Conservation (phyloP, 2,113 vertebrate genomes). For the Murina feae region DNA sequence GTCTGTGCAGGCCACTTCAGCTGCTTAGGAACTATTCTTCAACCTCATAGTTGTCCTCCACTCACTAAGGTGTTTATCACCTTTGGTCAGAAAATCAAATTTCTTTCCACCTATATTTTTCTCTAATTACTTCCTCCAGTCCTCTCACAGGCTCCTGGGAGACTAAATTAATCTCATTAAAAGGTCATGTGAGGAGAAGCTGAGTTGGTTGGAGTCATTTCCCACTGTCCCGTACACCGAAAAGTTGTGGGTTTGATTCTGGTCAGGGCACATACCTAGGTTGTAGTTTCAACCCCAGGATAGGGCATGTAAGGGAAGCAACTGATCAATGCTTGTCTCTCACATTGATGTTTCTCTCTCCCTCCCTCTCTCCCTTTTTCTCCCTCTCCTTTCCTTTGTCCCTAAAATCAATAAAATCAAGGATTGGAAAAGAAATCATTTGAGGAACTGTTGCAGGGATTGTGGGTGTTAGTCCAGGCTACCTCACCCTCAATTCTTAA, state of each 20-base stretch:
- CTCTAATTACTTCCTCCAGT: constrained; percentile 19
- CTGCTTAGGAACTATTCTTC: constrained; percentile 17
- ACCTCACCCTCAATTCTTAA: neutral
- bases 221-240: neutral
- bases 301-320: neutral
- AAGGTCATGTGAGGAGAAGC: neutral
- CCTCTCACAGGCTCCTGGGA: neutral
- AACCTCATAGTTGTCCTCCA: neutral
- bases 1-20: rapidly evolving
- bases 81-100: constrained; percentile 51
- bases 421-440: neutral
- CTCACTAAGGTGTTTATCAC: constrained; percentile 9
- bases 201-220: neutral
- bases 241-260: neutral
- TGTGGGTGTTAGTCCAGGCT: neutral
- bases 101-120: constrained; percentile 26
- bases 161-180: neutral
- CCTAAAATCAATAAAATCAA: neutral
- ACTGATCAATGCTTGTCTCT: neutral
- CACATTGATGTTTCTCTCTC: neutral
- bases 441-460: neutral
- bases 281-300: neutral
- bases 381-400: neutral
- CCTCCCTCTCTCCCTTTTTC: neutral
- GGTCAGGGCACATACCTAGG: neutral